These are phyloP conservation scores for Cepaea nemoralis DNA, from an alignment of 1,140 invertebrate species.

Conservation along the genomic window DNA sequence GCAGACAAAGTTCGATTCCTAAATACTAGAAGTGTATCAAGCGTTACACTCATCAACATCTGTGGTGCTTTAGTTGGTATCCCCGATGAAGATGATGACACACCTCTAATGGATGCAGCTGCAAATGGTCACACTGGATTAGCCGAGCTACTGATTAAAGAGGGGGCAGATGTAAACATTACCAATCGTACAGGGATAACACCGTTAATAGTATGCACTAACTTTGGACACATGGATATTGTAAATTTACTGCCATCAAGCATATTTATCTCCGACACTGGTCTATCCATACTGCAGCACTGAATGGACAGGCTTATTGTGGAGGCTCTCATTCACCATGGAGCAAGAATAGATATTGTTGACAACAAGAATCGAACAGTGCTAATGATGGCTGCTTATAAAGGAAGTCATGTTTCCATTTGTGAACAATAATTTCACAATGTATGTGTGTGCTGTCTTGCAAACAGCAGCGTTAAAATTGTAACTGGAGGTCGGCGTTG, in stretches of 20 bases:
- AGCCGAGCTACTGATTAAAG: conserved; percentile 31
- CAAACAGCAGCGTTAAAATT: no score
- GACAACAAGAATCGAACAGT: conserved; percentile 19
- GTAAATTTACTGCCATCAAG: conserved; percentile 10
- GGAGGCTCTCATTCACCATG: not conserved
- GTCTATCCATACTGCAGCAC: conserved; percentile 13
- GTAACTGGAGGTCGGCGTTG: no score
- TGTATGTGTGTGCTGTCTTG: no score
- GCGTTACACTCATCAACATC: conserved; percentile 25
- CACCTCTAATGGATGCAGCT: conserved; percentile 32
- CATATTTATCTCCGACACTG: not conserved
- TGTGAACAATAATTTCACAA: no score
- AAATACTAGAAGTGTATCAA: conserved; percentile 24
- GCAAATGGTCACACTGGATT: conserved; percentile 11
- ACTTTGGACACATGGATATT: not conserved
- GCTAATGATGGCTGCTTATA: conserved; percentile 22
- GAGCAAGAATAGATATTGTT: not conserved
- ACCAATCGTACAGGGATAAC: conserved; percentile 10
- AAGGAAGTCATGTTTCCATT: conserved; percentile 14
- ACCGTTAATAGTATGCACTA: not conserved
- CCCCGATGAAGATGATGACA: conserved; percentile 25
- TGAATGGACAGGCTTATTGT: conserved; percentile 14
- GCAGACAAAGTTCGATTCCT: not conserved
- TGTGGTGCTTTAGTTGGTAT: conserved; percentile 33
- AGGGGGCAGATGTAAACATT: conserved; percentile 27